A percentile compares a stretch with the other conserved stretches of the same genome.
Conservation (phyloP, 2,113 vertebrate genomes). For the Gobio gobio region DNA sequence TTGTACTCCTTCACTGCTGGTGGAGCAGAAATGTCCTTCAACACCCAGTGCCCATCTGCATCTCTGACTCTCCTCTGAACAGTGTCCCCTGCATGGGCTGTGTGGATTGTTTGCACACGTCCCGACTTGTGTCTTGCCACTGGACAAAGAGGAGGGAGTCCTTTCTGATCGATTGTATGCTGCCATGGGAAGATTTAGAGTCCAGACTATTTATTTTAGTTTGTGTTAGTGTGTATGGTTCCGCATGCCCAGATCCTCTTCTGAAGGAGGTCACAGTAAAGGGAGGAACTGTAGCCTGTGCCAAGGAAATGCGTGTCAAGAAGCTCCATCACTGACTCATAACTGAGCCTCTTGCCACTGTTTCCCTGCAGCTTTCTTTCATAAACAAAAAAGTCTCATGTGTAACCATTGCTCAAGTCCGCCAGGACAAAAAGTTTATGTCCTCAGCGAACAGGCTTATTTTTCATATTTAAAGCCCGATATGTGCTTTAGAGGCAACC, state of each 20-base stretch:
- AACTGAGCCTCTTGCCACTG: background rate
- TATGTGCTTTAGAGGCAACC: background rate
- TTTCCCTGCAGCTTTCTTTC: background rate
- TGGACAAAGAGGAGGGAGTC: constrained; percentile 4
- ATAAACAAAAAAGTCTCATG: background rate
- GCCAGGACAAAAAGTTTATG: background rate
- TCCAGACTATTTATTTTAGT: background rate
- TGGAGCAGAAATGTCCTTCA: constrained; percentile 1
- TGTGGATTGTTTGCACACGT: background rate
- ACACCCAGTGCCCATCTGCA: background rate
- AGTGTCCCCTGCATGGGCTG: background rate
- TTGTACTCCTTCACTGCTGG: constrained; percentile 9
- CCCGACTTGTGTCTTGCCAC: constrained; percentile 6
- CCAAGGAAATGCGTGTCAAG: background rate
- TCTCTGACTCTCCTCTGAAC: background rate
- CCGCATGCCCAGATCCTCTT: background rate
- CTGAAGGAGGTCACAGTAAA: background rate
- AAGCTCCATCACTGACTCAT: constrained; percentile 1
- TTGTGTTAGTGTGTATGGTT: background rate
- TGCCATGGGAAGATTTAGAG: background rate
- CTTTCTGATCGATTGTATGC: background rate
- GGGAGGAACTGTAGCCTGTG: background rate
- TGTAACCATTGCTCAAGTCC: background rate
- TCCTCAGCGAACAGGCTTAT: background rate
- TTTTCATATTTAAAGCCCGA: background rate